phyloP scores from a whole-genome alignment of 2,888 invertebrate genomes.

The Archaeoteleia sp. region DNA sequence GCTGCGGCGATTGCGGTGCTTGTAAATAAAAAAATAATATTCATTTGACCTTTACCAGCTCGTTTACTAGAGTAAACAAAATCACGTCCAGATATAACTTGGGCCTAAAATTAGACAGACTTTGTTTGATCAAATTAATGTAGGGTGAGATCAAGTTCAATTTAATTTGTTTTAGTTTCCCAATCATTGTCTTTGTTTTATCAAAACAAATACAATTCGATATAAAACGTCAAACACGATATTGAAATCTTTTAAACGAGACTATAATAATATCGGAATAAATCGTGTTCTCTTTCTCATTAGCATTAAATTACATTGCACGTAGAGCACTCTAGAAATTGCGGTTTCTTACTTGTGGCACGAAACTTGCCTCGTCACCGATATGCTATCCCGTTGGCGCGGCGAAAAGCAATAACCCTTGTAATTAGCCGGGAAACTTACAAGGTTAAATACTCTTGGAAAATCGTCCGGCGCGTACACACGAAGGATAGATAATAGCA shows the following conservation, averaged over 20 bases:
- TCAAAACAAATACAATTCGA: too few species aligned
- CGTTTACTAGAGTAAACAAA: too few species aligned
- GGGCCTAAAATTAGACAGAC: too few species aligned
- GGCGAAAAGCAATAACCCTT: conserved; percentile 50
- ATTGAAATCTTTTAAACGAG: conserved; percentile 7
- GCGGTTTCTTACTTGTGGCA: conserved; percentile 44
- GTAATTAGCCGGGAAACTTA: conserved; percentile 51
- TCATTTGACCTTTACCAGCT: too few species aligned
- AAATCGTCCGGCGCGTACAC: conserved; percentile 40
- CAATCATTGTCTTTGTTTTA: too few species aligned
- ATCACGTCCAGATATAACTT: too few species aligned
- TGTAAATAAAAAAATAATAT: too few species aligned
- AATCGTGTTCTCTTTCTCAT: conserved; percentile 35
- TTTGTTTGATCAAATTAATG: too few species aligned
- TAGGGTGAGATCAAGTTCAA: too few species aligned
- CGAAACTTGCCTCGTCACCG: conserved; percentile 52
- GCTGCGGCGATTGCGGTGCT: too few species aligned
- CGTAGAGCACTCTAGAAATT: conserved; percentile 35
- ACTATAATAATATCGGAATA: conserved; percentile 30
- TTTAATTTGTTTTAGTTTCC: too few species aligned
- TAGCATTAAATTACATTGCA: conserved; percentile 48
- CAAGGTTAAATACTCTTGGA: conserved; percentile 52
- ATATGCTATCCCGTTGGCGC: conserved; percentile 42
- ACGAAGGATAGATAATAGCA: conserved; percentile 37
- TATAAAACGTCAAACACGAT: not conserved